Base-by-base conservation (phyloP, 2,113 vertebrate species). In the Corythoichthys intestinalis region DNA sequence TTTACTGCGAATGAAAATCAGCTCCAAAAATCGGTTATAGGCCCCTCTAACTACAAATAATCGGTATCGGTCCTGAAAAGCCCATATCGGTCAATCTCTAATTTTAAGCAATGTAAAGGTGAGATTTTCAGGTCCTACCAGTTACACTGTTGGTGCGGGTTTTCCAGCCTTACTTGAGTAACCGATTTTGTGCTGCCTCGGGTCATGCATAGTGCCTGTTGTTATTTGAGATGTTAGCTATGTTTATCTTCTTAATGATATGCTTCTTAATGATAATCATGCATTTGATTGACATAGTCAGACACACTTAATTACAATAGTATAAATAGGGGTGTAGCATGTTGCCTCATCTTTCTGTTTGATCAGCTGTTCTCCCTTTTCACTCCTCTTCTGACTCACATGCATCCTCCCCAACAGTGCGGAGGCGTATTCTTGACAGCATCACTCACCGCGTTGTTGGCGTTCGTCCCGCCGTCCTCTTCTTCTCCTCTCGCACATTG, bases 371-470 rank as follows among this genome's bases (percentile, higher is more conserved):
- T 74, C 71, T 69, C 59, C 63, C 68, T 69, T 70, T 71, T 76
- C 69, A 77, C 64, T 68, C 47, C 70, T 67, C 73, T 72, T 68
- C 79, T 68, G 41, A 59, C 71, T 75, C 65, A 6, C 72, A 74
- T 78, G 69, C 67, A 7, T 9, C 61, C 73, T 69, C 4, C 72
- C 67, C n/a, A 28, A 44, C 15, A 63, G n/a, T 52, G 67, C 47
- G 48, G 66, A 67, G 76, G 73, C 46, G 65, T 77, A 67, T 76
- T n/a, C n/a, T 48, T 28, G 37, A 73, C 75, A 69, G 69, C 37
- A 78, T 72, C 81, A 81, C 90, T 88, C 75, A 87, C 88, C 84
- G 66, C 28, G 60, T 50, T 52, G 74, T 69, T 65, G 4, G 54
- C 6, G 57, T 53, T 67, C 5, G 50, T 66, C 69, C 62, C 81